Base-by-base conservation (phyloP, 2,888 invertebrate genomes). In the Heteropelma amictum region DNA sequence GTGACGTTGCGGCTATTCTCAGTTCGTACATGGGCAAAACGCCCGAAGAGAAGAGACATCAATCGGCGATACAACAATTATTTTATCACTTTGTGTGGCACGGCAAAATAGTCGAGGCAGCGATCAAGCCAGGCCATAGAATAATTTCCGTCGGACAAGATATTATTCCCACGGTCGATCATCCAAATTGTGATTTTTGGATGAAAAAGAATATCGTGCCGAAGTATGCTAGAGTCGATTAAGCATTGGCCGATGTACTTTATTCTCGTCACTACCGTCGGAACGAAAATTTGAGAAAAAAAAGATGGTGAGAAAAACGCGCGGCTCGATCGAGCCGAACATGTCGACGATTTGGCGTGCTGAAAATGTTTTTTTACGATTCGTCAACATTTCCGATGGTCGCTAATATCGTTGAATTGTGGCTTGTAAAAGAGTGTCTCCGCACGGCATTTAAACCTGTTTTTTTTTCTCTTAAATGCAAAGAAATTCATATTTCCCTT, bases 61-160 rank as follows among this genome's bases (percentile, higher is more conserved):
- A 95, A 80, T 92, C 94, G 0, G 94, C 95, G 8, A 94, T 96
- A 91, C 95, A 96, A 84, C 93, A 94, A 77, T 89, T 96, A 28
- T 97, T 97, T 89, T 96, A 95, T 88, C 93, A 94, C 82, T 97
- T 93, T 83, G 95, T 96, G 1, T 93, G 94, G 91, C 93, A 94
- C 79, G 96, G 95, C n/a, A 92, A 91, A 77, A 90, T 95, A 67
- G 90, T 92, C 8, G 92, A 93, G n/a, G 91, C 92, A 5, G 92
- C 92, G 67, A 89, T 90, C 30, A 90, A 91, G 8, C 60, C 79
- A 14, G 88, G 87, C 2, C 88, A 90, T 47, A 90, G 91, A 76
- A 91, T 95, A 12, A 89, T 95, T 38, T 90, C 93, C 21, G 92
- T 96, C 1, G 94, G 92, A 0, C 95, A 95, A 86, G 95, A 95